Conservation (phyloP, 1,140 invertebrate genomes). For the Atopsyche davidsoni region DNA sequence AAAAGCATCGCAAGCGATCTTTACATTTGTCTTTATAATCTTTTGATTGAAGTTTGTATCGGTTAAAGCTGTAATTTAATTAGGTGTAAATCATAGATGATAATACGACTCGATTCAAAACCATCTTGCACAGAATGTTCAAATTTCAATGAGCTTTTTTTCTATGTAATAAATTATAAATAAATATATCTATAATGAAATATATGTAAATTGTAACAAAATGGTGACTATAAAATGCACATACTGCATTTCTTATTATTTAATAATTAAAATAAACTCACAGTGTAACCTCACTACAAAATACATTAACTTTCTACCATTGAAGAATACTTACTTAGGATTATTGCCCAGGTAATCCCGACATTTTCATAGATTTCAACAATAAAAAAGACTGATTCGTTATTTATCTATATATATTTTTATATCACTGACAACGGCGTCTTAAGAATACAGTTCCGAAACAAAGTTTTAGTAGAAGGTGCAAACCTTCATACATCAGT, state of each 20-base stretch:
- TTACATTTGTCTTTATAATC: too few species aligned
- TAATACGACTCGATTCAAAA: constrained; percentile 25
- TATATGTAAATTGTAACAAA: constrained; percentile 29
- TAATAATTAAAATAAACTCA: constrained; percentile 23
- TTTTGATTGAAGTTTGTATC: too few species aligned
- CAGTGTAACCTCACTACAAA: constrained; percentile 26
- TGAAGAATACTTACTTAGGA: constrained; percentile 20
- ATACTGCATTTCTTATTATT: constrained; percentile 24
- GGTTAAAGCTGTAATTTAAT: too few species aligned
- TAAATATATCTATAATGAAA: constrained; percentile 27
- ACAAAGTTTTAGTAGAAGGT: too few species aligned
- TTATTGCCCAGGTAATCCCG: constrained; percentile 11
- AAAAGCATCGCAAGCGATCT: too few species aligned
- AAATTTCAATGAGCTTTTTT: constrained; percentile 32
- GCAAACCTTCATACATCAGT: too few species aligned
- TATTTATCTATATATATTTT: constrained; percentile 32
- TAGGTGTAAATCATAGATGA: constrained; percentile 23
- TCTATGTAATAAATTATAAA: constrained; percentile 29
- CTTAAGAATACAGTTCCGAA: constrained; percentile 26
- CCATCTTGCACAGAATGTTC: constrained; percentile 31
- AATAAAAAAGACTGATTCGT: constrained; percentile 31
- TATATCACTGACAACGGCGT: constrained; percentile 26
- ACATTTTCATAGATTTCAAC: constrained; percentile 30
- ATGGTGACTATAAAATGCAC: constrained; percentile 27
- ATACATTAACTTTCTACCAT: constrained; percentile 28